Evolutionary conservation across 2,797 vertebrate genomes (phyloP), one percentile per base, ranked within the genome.

Genomic region (Lutra lutra): DNA sequence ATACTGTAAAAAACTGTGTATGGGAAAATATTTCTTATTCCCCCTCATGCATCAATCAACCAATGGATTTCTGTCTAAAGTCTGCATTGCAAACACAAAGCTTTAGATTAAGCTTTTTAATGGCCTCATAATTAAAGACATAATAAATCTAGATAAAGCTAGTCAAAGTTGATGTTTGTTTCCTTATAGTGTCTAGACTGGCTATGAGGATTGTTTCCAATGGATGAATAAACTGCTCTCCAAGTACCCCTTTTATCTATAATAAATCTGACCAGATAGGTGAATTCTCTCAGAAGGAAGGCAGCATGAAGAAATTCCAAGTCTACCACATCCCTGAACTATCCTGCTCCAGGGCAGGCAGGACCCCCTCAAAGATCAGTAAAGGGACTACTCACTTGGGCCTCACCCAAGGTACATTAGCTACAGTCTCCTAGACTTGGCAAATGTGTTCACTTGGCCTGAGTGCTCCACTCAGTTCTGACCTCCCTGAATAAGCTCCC

Each of bases 31-130:
- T 20, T 51, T 35, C 54, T 89, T 90, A 40, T 68, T 96, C 46
- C 66, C 10, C n/a, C 13, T 95, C 48, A 83, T 51, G 29, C 72
- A 84, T 92, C n/a, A 64, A 12, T 66, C 40, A 89, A 78, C 27
- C 54, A 79, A 43, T 84, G 7, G 62, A 79, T 89, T 89, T 83
- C 60, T 89, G 25, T 95, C n/a, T 35, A 29, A 87, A 73, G 3
- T 83, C 4, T 68, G 5, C 62, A 94, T 14, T 79, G 14, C 15
- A 56, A 83, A 94, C 92, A 75, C 54, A 87, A 93, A 72, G 77
- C 25, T 96, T 75, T 90, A 66, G 15, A 78, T 9, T 25, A 88
- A 91, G 20, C 51, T 89, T 70, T 91, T 91, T 85, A 95, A 66
- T 75, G 58, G 40, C 4, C 79, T 93, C 46, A 80, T 89, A 89